phyloP scores from a whole-genome alignment of 2,797 vertebrate genomes.

The Smutsia temminckii region DNA sequence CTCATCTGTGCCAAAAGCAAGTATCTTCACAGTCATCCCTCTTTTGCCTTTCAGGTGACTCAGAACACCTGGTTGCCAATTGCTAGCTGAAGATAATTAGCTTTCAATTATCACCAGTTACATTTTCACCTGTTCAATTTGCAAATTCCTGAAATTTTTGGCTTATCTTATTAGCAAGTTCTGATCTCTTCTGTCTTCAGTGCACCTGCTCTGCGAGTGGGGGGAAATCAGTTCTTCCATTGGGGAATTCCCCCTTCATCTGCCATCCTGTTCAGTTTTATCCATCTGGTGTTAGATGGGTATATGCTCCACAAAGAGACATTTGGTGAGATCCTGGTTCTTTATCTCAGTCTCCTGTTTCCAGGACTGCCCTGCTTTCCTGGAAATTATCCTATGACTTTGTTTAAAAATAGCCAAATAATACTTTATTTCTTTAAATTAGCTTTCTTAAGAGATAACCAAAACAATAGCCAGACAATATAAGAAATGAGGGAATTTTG shows the following conservation, averaged over 20 bases:
- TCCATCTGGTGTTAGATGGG: constrained; percentile 4
- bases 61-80: constrained; percentile 57
- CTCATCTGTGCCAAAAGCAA: constrained; percentile 59
- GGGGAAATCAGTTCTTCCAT: neutral
- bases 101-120: constrained; percentile 68
- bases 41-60: constrained; percentile 44
- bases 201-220: constrained; percentile 56
- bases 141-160: constrained; percentile 59
- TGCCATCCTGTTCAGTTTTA: constrained; percentile 25
- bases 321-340: neutral
- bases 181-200: constrained; percentile 36
- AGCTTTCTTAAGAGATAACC: neutral
- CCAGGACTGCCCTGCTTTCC: neutral
- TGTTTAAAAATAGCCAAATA: neutral
- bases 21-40: neutral
- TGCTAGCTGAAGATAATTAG: constrained; percentile 66
- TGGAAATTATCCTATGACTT: neutral
- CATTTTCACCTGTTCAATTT: constrained; percentile 69
- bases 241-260: constrained; percentile 32
- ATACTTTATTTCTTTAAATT: neutral
- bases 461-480: neutral
- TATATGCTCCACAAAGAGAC: neutral
- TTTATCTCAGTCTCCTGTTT: neutral
- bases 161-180: constrained; percentile 59
- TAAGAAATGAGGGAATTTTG: neutral